Base-by-base conservation (phyloP, 2,888 invertebrate species). In the Tolmerus cingulatus region DNA sequence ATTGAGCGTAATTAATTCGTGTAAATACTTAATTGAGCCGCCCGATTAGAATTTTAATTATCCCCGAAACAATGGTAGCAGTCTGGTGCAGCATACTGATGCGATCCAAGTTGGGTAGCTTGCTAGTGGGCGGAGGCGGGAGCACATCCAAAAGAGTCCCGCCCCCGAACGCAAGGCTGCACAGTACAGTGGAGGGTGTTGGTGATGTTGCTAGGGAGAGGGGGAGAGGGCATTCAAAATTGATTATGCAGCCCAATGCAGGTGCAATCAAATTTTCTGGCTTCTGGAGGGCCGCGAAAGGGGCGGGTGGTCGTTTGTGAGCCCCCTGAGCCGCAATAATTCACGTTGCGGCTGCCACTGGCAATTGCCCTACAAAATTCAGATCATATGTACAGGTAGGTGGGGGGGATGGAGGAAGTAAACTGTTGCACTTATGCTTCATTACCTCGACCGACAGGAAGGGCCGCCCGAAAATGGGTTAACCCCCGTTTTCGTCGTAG, bases 11-110 rank as follows among this genome's bases (percentile, higher is more conserved):
- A 84, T 84, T 84, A 84, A 84, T 84, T 66, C 66, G 43, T 85
- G 85, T 74, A 85, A 85, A 85, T 85, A 85, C 85, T 85, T 85
- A 85, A 85, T 74, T 85, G 85, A 74, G 74, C 85, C 85, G 19
- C 43, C 57, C 46, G 19, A 85, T 85, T 85, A 85, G 85, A 74
- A 85, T 85, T 85, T 85, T 85, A 85, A 85, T 85, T 85, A 85
- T 85, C 74, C n/a, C 85, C 23, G 30, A 74, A 85, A 85, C 74
- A 74, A 85, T 85, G 85, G 43, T 46, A 74, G 74, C 46, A 43
- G 30, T 30, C 74, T 27, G 46, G 23, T 27, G 74, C 43, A 43
- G 85, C 23, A 74, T 74, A 66, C 66, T 66, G 66, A 66, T 66
- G 66, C 66, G 66, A 66, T 66, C 23, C 19, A 27, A 51, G 51